Conservation (phyloP, 2,797 vertebrate genomes). For the Tokudaia tokunoshimensis region DNA sequence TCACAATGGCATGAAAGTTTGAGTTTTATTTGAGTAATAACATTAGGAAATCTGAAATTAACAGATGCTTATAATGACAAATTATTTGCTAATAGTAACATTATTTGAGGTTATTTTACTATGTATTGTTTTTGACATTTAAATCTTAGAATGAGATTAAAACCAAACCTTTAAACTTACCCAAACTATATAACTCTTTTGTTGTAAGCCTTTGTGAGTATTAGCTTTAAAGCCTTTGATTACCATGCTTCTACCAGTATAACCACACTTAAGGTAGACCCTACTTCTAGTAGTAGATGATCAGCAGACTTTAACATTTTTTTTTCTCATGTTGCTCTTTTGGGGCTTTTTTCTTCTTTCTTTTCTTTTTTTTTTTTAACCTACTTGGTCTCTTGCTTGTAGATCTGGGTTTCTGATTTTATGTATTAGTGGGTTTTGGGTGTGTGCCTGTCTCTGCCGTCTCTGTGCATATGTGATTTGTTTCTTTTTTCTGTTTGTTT, state of each 20-base stretch:
- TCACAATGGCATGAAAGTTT: not conserved
- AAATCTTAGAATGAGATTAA: conserved; percentile 29
- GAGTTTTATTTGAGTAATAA: not conserved
- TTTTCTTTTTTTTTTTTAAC: too few species aligned
- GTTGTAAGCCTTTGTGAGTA: not conserved
- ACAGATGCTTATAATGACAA: not conserved
- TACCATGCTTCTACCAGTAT: not conserved
- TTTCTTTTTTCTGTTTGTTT: not conserved
- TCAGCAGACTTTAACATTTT: not conserved
- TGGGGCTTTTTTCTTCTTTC: not conserved
- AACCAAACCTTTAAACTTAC: not conserved
- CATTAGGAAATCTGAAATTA: not conserved
- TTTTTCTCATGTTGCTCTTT: not conserved
- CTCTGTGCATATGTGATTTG: not conserved
- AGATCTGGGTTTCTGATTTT: not conserved
- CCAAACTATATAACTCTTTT: not conserved
- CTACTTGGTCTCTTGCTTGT: not conserved
- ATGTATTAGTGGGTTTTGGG: not conserved
- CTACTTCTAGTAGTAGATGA: not conserved
- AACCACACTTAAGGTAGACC: not conserved
- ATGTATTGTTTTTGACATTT: conserved; percentile 16
- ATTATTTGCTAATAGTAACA: not conserved
- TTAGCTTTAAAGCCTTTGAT: not conserved
- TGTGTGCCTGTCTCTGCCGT: not conserved
- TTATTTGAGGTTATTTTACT: conserved; percentile 37